These are phyloP conservation scores for Acleris cristana DNA, from an alignment of 2,888 invertebrate species.

Conservation along the genomic window DNA sequence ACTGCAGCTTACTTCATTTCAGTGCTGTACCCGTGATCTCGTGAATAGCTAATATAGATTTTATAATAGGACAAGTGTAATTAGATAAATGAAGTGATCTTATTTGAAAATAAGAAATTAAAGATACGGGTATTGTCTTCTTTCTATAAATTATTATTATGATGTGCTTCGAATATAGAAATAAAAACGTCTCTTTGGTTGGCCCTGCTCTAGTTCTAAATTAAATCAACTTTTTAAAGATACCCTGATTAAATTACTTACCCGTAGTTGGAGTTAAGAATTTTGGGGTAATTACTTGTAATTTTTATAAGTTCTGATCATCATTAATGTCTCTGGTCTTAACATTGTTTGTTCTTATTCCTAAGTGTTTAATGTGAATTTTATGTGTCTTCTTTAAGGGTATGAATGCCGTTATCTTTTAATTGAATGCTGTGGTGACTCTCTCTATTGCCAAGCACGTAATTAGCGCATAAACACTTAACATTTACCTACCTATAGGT, in stretches of 20 bases:
- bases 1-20: slow-evolving; percentile 15
- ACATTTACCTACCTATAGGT: neutral
- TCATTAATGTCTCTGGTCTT: no score
- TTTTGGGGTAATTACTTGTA: neutral
- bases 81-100: slow-evolving; percentile 36
- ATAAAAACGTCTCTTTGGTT: slow-evolving; percentile 19
- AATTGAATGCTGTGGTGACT: neutral
- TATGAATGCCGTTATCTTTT: slow-evolving; percentile 17
- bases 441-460: slow-evolving; percentile 1
- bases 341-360: no score
- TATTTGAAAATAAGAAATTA: slow-evolving; percentile 24
- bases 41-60: slow-evolving; percentile 28
- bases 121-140: slow-evolving; percentile 23
- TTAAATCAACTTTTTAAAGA: slow-evolving; percentile 51
- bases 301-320: no score
- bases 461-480: neutral
- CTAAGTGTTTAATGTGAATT: no score
- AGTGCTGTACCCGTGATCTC: slow-evolving; percentile 14
- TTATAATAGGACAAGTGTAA: slow-evolving; percentile 32
- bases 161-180: slow-evolving; percentile 1
- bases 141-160: neutral
- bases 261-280: neutral
- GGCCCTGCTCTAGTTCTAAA: slow-evolving; percentile 39
- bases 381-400: neutral
- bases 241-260: neutral